phyloP scores from a whole-genome alignment of 1,140 invertebrate genomes.

The Calycopis cecrops region DNA sequence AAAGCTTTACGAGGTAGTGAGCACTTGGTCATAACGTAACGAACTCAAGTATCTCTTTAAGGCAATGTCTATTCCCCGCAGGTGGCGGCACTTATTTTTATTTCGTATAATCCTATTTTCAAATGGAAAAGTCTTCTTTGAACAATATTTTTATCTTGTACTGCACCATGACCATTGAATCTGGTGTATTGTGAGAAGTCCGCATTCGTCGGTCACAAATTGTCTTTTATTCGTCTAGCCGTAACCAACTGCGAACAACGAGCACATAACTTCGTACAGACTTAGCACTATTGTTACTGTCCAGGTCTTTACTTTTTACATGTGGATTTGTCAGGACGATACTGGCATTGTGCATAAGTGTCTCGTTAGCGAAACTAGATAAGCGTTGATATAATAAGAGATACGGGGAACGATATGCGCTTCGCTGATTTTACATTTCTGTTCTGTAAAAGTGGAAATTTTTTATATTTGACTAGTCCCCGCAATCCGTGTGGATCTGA shows the following conservation, averaged over 20 bases:
- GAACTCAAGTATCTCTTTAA: too few species aligned
- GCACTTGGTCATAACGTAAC: too few species aligned
- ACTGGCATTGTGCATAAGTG: conserved; percentile 28
- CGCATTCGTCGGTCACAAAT: conserved; percentile 56
- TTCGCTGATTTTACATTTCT: neutral
- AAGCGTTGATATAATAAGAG: conserved; percentile 33
- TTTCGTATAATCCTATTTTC: neutral
- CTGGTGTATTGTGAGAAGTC: conserved; percentile 40
- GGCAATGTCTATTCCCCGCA: too few species aligned
- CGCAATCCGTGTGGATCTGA: too few species aligned
- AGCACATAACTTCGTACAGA: conserved; percentile 41
- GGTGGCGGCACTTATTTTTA: too few species aligned
- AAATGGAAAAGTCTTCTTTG: conserved; percentile 7
- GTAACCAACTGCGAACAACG: conserved; percentile 53
- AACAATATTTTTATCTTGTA: conserved; percentile 38
- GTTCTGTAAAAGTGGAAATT: neutral
- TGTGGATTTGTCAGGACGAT: neutral
- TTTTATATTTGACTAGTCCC: too few species aligned
- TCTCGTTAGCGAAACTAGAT: conserved; percentile 40
- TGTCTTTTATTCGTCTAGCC: conserved; percentile 61
- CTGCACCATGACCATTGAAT: conserved; percentile 57
- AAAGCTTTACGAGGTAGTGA: too few species aligned
- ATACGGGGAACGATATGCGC: conserved; percentile 11
- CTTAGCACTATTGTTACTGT: conserved; percentile 40
- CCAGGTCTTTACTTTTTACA: neutral